Evolutionary conservation across 92 coral and sea anemone genomes (phyloP), one percentile per base, ranked within the genome.

Genomic region (Umimayanthus kanabou): DNA sequence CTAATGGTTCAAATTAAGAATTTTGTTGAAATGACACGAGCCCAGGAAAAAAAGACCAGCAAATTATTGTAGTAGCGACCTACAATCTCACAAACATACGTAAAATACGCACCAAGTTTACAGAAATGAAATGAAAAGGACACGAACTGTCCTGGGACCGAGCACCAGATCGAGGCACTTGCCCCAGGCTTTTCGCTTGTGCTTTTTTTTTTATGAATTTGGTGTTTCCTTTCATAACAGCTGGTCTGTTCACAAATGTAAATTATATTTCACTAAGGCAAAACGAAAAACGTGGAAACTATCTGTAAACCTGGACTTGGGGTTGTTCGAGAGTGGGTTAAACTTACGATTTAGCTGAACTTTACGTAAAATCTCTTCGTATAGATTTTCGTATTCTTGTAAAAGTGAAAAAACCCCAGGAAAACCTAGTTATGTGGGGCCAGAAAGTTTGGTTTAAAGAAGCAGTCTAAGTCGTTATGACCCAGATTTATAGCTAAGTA

Each of bases 241-340:
- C 85, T 81, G 85, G 85, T 64, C 85, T 81, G 85, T 64, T 64
- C 75, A 43, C 49, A 14, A 28, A 23, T 75, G 47, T 75, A 75
- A 39, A 75, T 75, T 75, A 39, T 75, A 75, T 75, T 75, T 75
- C 50, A 75, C 49, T 75, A 75, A 75, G 45, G 79, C 79, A 43
- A 75, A 75, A 39, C 79, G n/a, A 8, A 75, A 75, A 75, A 18
- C 40, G 47, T 20, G 47, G 47, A 73, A 71, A 73, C 28, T 73
- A 29, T 33, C 43, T 73, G 28, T 40, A 33, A 29, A 23, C 23
- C 49, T 39, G 50, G 45, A 37, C 39, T 9, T 6, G 26, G 15
- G 16, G 42, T 73, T 73, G 58, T 53, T 53, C 58, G 58, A 15
- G 14, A 53, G 58, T 13, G 1, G 18, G 58, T 53, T 53, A 61